These are phyloP conservation scores for Heterochromis multidens DNA, from an alignment of 2,113 vertebrate species.

Conservation along the genomic window DNA sequence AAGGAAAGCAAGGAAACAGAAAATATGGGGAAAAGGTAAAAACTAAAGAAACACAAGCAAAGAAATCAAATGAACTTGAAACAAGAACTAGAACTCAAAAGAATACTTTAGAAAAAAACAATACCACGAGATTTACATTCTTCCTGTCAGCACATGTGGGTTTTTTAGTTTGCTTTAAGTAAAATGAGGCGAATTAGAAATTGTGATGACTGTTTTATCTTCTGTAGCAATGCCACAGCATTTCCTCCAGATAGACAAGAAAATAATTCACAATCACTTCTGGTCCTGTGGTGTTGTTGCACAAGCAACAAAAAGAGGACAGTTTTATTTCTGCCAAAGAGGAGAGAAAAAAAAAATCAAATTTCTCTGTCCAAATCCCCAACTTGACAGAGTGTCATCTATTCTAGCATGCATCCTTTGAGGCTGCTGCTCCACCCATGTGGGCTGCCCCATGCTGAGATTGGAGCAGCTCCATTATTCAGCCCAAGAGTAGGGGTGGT, in stretches of 20 bases:
- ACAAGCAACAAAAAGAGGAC: background rate
- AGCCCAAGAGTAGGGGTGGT: conserved; percentile 4
- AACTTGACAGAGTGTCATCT: conserved; percentile 7
- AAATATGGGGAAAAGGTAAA: fast-evolving
- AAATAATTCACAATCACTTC: background rate
- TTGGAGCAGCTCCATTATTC: conserved; percentile 21
- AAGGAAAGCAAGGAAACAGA: background rate
- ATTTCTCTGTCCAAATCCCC: background rate
- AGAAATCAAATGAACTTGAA: background rate
- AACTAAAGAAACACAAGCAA: too few relatives aligned
- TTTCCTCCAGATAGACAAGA: too few relatives aligned
- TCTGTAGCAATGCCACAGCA: too few relatives aligned
- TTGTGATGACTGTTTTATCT: background rate
- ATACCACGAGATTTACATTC: background rate
- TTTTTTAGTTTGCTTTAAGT: too few relatives aligned
- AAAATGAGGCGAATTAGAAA: too few relatives aligned
- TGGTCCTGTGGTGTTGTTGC: background rate
- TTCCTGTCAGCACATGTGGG: background rate
- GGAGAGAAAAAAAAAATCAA: background rate
- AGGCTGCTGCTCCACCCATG: conserved; percentile 37
- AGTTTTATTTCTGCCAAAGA: background rate
- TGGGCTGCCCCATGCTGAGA: conserved; percentile 30
- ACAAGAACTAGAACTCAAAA: background rate
- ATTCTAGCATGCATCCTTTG: background rate
- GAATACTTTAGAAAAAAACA: background rate